A percentile compares a stretch with the other conserved stretches of the same genome.
Conservation (phyloP, 2,888 invertebrate genomes). For the Podabrus alpinus region DNA sequence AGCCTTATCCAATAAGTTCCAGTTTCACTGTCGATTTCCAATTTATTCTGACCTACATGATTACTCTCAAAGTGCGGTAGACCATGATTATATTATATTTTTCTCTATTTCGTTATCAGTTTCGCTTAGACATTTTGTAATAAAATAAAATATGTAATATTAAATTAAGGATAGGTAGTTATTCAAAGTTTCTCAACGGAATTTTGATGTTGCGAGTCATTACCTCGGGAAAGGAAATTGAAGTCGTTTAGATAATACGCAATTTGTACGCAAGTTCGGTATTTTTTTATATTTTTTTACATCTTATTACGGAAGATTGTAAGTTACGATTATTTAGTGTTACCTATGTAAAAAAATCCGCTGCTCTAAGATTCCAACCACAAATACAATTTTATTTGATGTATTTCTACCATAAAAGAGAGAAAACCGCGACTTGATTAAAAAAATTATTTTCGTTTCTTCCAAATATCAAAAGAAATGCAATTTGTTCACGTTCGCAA, state of each 20-base stretch:
- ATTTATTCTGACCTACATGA: not conserved
- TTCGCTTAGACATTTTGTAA: not conserved
- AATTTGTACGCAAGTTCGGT: constrained; percentile 8
- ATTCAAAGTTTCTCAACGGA: not conserved
- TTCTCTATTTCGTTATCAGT: not conserved
- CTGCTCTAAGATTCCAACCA: not conserved
- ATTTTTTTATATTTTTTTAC: constrained; percentile 7
- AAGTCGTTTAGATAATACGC: constrained; percentile 11
- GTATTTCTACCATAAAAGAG: not conserved
- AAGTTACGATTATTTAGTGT: not conserved
- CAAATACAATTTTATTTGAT: constrained; percentile 1
- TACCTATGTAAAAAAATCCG: not conserved
- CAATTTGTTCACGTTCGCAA: constrained; percentile 8
- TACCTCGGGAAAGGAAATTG: constrained; percentile 7
- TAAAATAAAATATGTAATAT: constrained; percentile 3
- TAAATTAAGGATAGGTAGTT: constrained; percentile 6
- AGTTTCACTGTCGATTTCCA: not conserved
- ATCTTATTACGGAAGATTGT: constrained; percentile 4
- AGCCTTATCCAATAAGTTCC: not conserved
- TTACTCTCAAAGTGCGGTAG: not conserved
- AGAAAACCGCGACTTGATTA: not conserved
- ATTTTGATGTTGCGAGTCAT: constrained; percentile 7
- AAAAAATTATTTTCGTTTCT: constrained; percentile 1
- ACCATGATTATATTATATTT: not conserved
- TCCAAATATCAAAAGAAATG: constrained; percentile 3